Base-by-base conservation (phyloP, 2,888 invertebrate genomes). In the Catocala sponsa region DNA sequence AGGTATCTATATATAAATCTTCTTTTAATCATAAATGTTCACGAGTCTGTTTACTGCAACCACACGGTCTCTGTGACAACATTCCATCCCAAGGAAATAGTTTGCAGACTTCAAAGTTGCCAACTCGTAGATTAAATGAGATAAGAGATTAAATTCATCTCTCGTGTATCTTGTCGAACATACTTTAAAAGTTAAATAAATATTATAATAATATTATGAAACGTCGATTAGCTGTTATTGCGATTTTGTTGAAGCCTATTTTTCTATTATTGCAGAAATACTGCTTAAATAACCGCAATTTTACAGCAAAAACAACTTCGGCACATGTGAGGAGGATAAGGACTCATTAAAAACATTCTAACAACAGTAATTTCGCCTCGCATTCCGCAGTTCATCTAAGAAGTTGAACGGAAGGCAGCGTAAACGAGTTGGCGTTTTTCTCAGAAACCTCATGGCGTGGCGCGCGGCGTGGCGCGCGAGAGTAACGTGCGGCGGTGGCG, bases 141-240 rank as follows among this genome's bases (percentile, higher is more conserved):
- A 83, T 85, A 82, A 82, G 79, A 87, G 82, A 88, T 87, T 87
- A 87, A 86, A 86, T 84, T 84, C 78, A 82, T 81, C 80, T 78
- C 65, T 68, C 41, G 48, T 67, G 47, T 64, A 63, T 64, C 65
- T 68, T 63, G 63, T 57, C 46, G 44, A 66, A 59, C 51, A 61
- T 62, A 56, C 55, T 67, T 65, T 55, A 59, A 55, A 66, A 61
- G 59, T 63, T 59, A 72, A 47, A 63, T 66, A 61, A 63, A 56
- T 64, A 47, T 54, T 47, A 5, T 46, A 15, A 5, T 46, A 15
- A 46, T 46, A 46, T 9, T 13, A 9, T 9, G 35, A 38, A 38
- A 9, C 35, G 9, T 38, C 35, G 9, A 38, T 38, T 46, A 13
- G 13, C 11, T 9, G 46, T 46, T 46, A 25, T 15, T 46, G 46